phyloP scores from a whole-genome alignment of 2,113 vertebrate genomes.

The Trematomus loennbergii region DNA sequence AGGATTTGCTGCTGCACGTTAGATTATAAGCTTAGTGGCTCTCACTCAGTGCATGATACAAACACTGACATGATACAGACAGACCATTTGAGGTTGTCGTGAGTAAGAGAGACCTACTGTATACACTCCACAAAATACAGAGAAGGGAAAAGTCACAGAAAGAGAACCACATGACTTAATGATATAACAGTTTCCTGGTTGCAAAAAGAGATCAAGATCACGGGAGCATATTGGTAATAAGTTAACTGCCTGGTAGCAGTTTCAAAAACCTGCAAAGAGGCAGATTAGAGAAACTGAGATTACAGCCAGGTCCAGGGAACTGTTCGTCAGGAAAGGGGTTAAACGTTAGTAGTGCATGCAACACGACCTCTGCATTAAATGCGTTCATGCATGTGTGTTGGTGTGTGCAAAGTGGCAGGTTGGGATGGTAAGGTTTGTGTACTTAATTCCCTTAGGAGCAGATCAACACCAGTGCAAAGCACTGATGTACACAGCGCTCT shows the following conservation, averaged over 20 bases:
- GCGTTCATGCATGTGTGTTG: not conserved
- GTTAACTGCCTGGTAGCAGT: slow-evolving; percentile 10
- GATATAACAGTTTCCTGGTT: slow-evolving; percentile 47
- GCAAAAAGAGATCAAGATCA: slow-evolving; percentile 11
- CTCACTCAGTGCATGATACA: slow-evolving; percentile 29
- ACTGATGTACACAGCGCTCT: slow-evolving; percentile 9
- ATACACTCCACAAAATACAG: not conserved
- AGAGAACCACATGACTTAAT: slow-evolving; percentile 47
- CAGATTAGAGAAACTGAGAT: slow-evolving; percentile 56
- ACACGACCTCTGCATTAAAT: slow-evolving; percentile 18
- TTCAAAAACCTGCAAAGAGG: slow-evolving; percentile 34
- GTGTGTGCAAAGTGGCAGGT: slow-evolving; percentile 26
- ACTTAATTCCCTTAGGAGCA: slow-evolving; percentile 47
- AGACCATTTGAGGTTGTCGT: slow-evolving; percentile 15
- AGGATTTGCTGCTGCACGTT: slow-evolving; percentile 51
- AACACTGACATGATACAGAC: slow-evolving; percentile 43
- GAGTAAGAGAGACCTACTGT: slow-evolving; percentile 34
- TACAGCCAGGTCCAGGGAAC: not conserved
- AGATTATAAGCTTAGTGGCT: slow-evolving; percentile 56
- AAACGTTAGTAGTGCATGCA: slow-evolving; percentile 7
- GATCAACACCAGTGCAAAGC: slow-evolving; percentile 30
- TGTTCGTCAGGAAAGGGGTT: slow-evolving; percentile 17
- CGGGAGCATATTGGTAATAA: slow-evolving; percentile 36
- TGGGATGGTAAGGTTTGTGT: slow-evolving; percentile 15
- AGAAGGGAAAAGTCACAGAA: slow-evolving; percentile 10